These are phyloP conservation scores for Athalia rosae DNA, from an alignment of 2,888 invertebrate species.

Conservation along the genomic window DNA sequence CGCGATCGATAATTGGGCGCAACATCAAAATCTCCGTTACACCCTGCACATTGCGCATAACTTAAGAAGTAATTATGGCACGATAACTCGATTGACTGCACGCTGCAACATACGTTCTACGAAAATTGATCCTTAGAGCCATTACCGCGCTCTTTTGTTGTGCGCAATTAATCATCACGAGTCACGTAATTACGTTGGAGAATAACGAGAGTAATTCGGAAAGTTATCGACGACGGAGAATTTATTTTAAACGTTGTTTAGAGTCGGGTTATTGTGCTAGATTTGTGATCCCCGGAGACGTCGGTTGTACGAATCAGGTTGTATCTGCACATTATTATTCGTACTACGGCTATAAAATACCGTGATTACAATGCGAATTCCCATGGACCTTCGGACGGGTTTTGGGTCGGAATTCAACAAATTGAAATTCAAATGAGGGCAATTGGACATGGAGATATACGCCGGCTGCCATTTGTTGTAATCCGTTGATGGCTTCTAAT, in stretches of 20 bases:
- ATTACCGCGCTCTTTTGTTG: too few species aligned
- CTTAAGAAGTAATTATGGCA: too few species aligned
- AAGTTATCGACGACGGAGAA: neutral
- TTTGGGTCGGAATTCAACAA: constrained; percentile 22
- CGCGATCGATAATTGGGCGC: too few species aligned
- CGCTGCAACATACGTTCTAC: too few species aligned
- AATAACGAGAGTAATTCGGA: neutral
- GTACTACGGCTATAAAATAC: neutral
- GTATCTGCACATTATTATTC: too few species aligned
- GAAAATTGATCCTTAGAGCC: too few species aligned
- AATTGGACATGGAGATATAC: constrained; percentile 3
- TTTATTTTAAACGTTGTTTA: neutral
- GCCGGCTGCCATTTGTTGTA: neutral
- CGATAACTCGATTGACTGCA: too few species aligned
- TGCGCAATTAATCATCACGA: neutral
- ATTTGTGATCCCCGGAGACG: too few species aligned
- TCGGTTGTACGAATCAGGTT: too few species aligned
- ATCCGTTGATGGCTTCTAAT: neutral
- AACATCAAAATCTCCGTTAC: too few species aligned
- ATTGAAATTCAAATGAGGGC: constrained; percentile 29
- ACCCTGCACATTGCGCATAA: too few species aligned
- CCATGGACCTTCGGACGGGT: neutral
- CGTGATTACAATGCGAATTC: constrained; percentile 10
- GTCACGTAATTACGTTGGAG: neutral
- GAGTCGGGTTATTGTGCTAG: too few species aligned